Base-by-base conservation (phyloP, 1,140 invertebrate species). In the Charaxes varanes region DNA sequence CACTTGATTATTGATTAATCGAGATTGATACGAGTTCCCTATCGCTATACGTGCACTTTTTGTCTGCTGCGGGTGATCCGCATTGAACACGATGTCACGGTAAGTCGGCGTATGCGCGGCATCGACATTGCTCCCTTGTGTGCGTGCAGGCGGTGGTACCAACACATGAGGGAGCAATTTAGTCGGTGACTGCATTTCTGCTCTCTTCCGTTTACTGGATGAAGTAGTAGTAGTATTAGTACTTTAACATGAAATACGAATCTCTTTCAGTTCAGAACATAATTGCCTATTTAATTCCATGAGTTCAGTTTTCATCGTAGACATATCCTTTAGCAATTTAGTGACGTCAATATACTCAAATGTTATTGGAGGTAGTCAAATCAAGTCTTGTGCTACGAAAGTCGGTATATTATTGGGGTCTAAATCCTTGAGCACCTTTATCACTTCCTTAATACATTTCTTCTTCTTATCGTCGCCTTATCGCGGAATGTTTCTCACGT, bases 401-500 rank as follows among this genome's bases (percentile, higher is more conserved):
- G 2, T 26, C 3, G 24, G 24, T 12, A 12, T 8, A 3, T 4
- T n/a, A 12, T 24, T 16, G 4, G 32, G 37, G 14, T 41, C 32
- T 10, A 22, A 13, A 16, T 48, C 45, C 17, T 41, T 45, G 0
- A 45, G 13, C 7, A 32, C 1, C 5, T 37, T 37, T 7, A 45
- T 45, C 6, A 45, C 28, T 6, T 45, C 42, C 19, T 45, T 45
- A 8, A 45, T 30, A 22, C 37, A 37, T 17, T 45, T 45, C 19
- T 48, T 41, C 3, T n/a, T 48, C 13, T 41, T 41, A 7, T 48
- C 45, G 3, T 48, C 45, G 1, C 45, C 45, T 36, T 48, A 41
- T 23, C 44, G 12, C 3, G 24, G 10, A 8, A 30, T 34, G 10
- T 10, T 22, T 22, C 33, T 12, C 1, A 11, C 17, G 11, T 26